Evolutionary conservation across 2,113 vertebrate genomes (phyloP), one percentile per base, ranked within the genome.

Genomic region (Poeciliopsis occidentalis): DNA sequence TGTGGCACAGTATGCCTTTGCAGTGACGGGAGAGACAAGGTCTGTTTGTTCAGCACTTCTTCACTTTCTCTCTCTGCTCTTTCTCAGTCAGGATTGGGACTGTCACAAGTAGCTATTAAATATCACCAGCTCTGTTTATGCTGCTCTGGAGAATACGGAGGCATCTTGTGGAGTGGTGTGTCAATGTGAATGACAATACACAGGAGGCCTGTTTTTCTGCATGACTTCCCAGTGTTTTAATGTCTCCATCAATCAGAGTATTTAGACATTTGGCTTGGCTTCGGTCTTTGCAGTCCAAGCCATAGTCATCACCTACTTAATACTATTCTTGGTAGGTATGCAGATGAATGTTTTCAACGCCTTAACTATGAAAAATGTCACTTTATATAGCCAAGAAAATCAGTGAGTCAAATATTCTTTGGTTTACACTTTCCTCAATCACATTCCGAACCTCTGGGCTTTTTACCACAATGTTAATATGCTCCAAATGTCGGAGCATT

Each of bases 41-140:
- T 88, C 73, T 87, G 83, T 85, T 87, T 83, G 71, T 83, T 74
- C 62, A 80, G 57, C 67, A 81, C 80, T 89, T 85, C 64, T 84
- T 87, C 73, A 75, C 71, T 76, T 68, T 76, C 75, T 64, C 41
- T 29, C 44, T 63, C 62, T 62, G 73, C 47, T 80, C 79, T 85
- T 80, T 79, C 24, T 73, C 74, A 57, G 65, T 73, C 61, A 60
- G 76, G 66, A 70, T 60, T 30, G 68, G 69, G 71, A 60, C 72
- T 82, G 79, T 72, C 39, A 71, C 80, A 84, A 87, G 85, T 81
- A 72, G 76, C 80, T 78, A 73, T 85, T 84, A 90, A 85, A 80
- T 31, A 83, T 87, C 65, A 39, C 60, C 44, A 26, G 67, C 62
- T 69, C 12, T 88, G 85, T 89, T 89, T 89, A 87, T 27, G 8